A percentile compares a stretch with the other conserved stretches of the same genome.
phyloP scores from a whole-genome alignment of 2,888 invertebrate species.

The Scaeva pyrastri region DNA sequence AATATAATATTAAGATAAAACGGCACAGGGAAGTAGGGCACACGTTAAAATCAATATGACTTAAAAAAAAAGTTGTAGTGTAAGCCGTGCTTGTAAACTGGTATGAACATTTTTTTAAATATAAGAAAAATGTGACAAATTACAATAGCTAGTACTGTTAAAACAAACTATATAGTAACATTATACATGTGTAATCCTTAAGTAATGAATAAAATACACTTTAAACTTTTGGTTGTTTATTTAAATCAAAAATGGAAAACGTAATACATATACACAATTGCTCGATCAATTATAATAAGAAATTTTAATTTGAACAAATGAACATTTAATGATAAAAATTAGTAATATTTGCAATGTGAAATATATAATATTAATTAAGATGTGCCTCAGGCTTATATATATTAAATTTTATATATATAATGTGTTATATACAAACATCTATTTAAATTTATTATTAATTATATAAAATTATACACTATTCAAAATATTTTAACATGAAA shows the following conservation, averaged over 20 bases:
- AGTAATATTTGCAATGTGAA: slow-evolving; percentile 44
- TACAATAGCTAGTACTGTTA: neutral
- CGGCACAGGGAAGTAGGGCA: too few relatives aligned
- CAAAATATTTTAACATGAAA: slow-evolving; percentile 71
- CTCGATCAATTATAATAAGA: slow-evolving; percentile 33
- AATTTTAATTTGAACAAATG: slow-evolving; percentile 23
- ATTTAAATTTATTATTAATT: slow-evolving; percentile 71
- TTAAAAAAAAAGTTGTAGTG: too few relatives aligned
- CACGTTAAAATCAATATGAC: too few relatives aligned
- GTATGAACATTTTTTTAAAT: too few relatives aligned
- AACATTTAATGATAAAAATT: slow-evolving; percentile 4
- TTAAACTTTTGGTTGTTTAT: slow-evolving; percentile 19
- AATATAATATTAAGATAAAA: too few relatives aligned
- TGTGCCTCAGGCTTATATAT: slow-evolving; percentile 75
- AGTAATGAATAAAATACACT: slow-evolving; percentile 23
- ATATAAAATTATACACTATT: slow-evolving; percentile 74
- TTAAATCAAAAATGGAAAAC: slow-evolving; percentile 13
- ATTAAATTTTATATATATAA: slow-evolving; percentile 74
- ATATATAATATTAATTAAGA: slow-evolving; percentile 55
- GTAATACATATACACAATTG: slow-evolving; percentile 9
- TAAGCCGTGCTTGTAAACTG: too few relatives aligned
- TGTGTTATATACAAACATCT: slow-evolving; percentile 74
- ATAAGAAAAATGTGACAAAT: neutral
- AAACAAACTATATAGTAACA: neutral
- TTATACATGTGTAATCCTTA: slow-evolving; percentile 22